Evolutionary conservation across 2,888 invertebrate species (phyloP).

Genomic region (Lydus trimaculatus): DNA sequence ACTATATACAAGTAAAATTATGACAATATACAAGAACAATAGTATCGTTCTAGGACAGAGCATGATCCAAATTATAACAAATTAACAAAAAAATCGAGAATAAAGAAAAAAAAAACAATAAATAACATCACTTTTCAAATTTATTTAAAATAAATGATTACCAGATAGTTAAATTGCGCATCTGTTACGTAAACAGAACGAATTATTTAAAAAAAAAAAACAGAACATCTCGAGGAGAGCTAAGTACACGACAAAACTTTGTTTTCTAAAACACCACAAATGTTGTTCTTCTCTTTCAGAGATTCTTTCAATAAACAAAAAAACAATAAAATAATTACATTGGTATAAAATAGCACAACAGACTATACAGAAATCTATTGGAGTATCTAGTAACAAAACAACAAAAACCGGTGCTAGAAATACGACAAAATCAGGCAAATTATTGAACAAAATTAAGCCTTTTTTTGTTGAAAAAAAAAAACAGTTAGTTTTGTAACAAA

Average conservation of each 20-base stretch:
- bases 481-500: not conserved
- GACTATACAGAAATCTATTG: not conserved
- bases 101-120: conserved; percentile 35
- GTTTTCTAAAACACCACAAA: not conserved
- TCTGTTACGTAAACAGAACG: not conserved
- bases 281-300: not conserved
- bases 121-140: conserved; percentile 24
- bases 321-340: not conserved
- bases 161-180: conserved; percentile 1
- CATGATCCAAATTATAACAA: conserved; percentile 32
- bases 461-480: no score
- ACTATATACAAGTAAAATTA: conserved; percentile 58
- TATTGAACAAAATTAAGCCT: conserved; percentile 9
- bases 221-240: conserved; percentile 12
- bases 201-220: conserved; percentile 1
- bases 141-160: conserved; percentile 20
- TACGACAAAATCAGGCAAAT: no score
- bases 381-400: conserved; percentile 1
- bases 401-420: no score
- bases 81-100: conserved; percentile 42
- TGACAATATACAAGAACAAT: conserved; percentile 52
- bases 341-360: not conserved
- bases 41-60: conserved; percentile 33
- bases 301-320: not conserved
- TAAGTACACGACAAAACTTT: not conserved